Evolutionary conservation across 2,113 vertebrate species (phyloP).

Genomic region (Bubalus kerabau): DNA sequence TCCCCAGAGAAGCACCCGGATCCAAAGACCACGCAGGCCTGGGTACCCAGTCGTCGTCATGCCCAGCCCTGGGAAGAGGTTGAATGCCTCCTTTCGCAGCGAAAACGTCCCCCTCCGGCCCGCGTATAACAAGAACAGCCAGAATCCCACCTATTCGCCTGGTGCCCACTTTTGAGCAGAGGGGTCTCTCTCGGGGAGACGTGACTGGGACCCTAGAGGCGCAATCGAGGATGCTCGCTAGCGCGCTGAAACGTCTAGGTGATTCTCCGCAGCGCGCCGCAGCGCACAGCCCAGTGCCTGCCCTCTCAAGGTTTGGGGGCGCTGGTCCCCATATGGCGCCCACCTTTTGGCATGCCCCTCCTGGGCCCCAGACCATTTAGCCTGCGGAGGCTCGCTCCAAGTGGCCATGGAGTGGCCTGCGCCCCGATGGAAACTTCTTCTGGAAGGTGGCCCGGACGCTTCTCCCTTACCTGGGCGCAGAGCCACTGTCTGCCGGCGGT

Average conservation of each 20-base stretch:
- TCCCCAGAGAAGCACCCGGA: not conserved
- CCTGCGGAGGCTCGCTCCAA: not conserved
- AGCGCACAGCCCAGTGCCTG: accelerated
- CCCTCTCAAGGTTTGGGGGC: not conserved
- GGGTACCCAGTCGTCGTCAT: not conserved
- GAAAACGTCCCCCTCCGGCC: not conserved
- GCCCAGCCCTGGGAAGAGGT: not conserved
- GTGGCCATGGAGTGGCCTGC: not conserved
- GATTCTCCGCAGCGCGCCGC: not conserved
- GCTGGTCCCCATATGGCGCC: accelerated
- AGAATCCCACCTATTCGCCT: not conserved
- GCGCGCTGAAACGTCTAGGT: accelerated
- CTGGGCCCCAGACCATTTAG: not conserved
- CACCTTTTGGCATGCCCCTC: not conserved
- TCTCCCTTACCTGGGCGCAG: not conserved
- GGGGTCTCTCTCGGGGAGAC: too few species aligned
- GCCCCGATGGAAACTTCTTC: not conserved
- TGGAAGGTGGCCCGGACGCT: not conserved
- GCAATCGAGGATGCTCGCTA: not conserved
- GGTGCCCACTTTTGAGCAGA: not conserved
- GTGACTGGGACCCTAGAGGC: accelerated
- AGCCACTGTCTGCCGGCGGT: not conserved
- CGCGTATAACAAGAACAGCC: accelerated
- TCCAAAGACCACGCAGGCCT: not conserved
- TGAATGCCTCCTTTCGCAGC: not conserved